These are phyloP conservation scores for Butastur rufipennis DNA, from an alignment of 2,113 vertebrate genomes.

Conservation along the genomic window DNA sequence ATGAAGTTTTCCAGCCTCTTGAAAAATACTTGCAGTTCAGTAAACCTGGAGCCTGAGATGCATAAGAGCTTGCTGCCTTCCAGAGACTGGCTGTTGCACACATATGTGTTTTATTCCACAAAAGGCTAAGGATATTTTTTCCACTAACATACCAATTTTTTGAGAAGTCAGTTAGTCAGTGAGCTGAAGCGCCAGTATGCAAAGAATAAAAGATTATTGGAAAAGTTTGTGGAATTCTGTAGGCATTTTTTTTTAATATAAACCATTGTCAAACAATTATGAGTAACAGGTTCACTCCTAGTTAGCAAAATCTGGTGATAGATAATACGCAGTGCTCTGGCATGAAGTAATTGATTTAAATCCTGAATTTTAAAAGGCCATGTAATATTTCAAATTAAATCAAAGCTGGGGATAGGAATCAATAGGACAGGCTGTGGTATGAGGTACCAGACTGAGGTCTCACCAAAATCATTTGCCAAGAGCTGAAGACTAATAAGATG, in stretches of 20 bases:
- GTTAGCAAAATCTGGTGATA: background rate
- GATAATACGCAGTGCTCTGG: background rate
- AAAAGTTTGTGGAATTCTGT: background rate
- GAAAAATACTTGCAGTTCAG: background rate
- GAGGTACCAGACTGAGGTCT: background rate
- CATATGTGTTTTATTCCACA: accelerated
- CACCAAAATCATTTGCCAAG: background rate
- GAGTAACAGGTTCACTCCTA: background rate
- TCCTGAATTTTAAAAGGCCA: background rate
- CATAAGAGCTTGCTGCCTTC: background rate
- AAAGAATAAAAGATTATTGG: background rate
- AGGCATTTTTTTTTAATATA: background rate
- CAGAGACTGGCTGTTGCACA: background rate
- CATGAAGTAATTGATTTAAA: background rate
- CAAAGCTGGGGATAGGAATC: background rate
- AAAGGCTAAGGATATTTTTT: background rate
- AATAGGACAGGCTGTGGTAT: background rate
- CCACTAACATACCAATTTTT: background rate
- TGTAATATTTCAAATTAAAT: background rate
- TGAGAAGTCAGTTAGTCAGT: background rate
- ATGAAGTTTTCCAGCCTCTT: background rate
- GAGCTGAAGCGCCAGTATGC: background rate
- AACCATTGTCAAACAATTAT: background rate
- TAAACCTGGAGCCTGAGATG: background rate
- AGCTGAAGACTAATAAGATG: background rate